A percentile compares a stretch with the other conserved stretches of the same genome.
Evolutionary conservation across 2,888 invertebrate genomes (phyloP).

Genomic region (Sesia bembeciformis): DNA sequence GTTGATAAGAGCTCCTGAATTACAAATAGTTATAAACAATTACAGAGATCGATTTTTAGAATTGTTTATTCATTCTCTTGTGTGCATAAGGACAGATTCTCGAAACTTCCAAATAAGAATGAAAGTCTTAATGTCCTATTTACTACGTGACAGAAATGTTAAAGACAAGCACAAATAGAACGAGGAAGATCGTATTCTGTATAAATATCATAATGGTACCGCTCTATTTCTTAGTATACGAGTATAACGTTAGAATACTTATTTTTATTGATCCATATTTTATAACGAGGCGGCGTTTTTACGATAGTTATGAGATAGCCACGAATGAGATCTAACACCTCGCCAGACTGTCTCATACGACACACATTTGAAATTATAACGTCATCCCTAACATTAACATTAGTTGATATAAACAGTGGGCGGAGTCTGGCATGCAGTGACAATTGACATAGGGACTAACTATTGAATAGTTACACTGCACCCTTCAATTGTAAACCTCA

Average conservation of each 20-base stretch:
- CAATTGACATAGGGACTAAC: not conserved
- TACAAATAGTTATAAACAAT: too few relatives aligned
- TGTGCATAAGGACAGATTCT: too few relatives aligned
- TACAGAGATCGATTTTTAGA: too few relatives aligned
- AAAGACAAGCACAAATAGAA: too few relatives aligned
- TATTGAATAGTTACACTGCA: not conserved
- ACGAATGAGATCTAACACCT: slow-evolving; percentile 15
- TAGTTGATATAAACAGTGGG: not conserved
- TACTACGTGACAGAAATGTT: too few relatives aligned
- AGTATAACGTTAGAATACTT: not conserved
- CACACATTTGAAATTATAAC: slow-evolving; percentile 7
- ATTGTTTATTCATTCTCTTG: too few relatives aligned
- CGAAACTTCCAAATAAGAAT: too few relatives aligned
- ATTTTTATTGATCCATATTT: slow-evolving; percentile 16
- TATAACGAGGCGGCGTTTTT: slow-evolving; percentile 11
- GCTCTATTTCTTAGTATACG: not conserved
- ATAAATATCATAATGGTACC: too few relatives aligned
- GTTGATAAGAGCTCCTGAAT: too few relatives aligned
- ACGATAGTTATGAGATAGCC: slow-evolving; percentile 17
- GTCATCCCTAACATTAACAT: not conserved
- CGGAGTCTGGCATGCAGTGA: not conserved
- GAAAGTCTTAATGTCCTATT: too few relatives aligned
- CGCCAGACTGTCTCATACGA: slow-evolving; percentile 35
- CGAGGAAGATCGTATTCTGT: too few relatives aligned
- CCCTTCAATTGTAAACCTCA: too few relatives aligned